Evolutionary conservation across 2,888 invertebrate genomes (phyloP).

Genomic region (Heteropelma amictum): DNA sequence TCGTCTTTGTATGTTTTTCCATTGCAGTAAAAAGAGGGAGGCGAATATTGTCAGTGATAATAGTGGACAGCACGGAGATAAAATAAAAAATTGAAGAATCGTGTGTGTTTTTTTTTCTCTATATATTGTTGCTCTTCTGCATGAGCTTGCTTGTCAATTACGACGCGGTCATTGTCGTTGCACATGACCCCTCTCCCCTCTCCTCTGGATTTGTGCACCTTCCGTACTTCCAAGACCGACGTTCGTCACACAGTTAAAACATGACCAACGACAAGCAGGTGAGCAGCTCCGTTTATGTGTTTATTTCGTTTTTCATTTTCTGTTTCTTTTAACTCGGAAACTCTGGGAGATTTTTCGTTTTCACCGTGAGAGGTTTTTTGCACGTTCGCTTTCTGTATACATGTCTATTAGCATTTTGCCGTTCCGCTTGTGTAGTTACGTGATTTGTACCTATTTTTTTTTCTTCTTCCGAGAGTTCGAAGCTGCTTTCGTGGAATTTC

Average conservation of each 20-base stretch:
- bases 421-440: no score
- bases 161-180: conserved; percentile 55
- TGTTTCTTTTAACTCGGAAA: not conserved
- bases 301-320: not conserved
- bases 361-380: no score
- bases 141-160: conserved; percentile 66
- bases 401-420: no score
- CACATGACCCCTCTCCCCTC: conserved; percentile 53
- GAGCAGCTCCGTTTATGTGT: conserved; percentile 57
- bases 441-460: no score
- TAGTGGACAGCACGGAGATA: no score
- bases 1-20: not conserved
- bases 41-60: no score
- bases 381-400: no score
- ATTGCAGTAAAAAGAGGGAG: no score
- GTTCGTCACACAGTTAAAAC: conserved; percentile 56
- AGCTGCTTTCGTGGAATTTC: not conserved
- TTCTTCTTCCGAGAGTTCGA: not conserved
- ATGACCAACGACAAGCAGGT: conserved; percentile 77
- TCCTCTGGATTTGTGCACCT: conserved; percentile 47
- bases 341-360: no score
- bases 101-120: not conserved
- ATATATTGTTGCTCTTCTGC: conserved; percentile 60
- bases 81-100: no score
- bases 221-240: conserved; percentile 58